Base-by-base conservation (phyloP, 1,140 invertebrate species). In the Phymastichus coffea region DNA sequence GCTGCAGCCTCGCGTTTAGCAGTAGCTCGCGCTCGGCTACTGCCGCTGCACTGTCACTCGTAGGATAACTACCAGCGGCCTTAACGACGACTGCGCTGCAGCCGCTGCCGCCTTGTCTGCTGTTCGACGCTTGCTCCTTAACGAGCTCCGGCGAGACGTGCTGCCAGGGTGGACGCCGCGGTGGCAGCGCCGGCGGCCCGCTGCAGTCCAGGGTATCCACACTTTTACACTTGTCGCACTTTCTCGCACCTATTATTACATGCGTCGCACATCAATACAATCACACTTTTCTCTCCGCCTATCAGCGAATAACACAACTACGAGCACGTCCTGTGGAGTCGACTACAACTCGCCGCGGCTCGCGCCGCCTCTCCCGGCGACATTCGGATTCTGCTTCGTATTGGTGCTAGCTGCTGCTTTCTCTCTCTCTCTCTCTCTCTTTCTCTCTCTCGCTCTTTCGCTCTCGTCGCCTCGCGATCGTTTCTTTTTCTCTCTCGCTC, bases 161-260 rank as follows among this genome's bases (percentile, higher is more conserved):
- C 70, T 66, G 75, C 74, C 75, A 77, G 69, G 75, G 73, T 68
- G 75, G 77, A 71, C 75, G 76, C 77, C 78, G 76, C 76, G 77
- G 76, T 38, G 77, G 78, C 76, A 79, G 74, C 76, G 77, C 78
- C 78, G 78, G 78, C 71, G 77, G 70, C 77, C 73, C 76, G 68
- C 69, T 71, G 70, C 76, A 76, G 76, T 78, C 76, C 75, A 77
- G 76, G 77, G 78, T 74, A 75, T 74, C 75, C 75, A 75, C 75
- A 75, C 73, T 75, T 74, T 66, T 67, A 74, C 73, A 74, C 72
- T 75, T 73, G 59, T 70, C 66, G 59, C 61, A 58, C 64, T 69
- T 70, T 66, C 66, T 65, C 61, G 66, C 67, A 68, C 70, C 70
- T n/a, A n/a, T n/a, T n/a, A n/a, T n/a, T n/a, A n/a, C n/a, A n/a